A percentile compares a stretch with the other conserved stretches of the same genome.
phyloP scores from a whole-genome alignment of 2,888 invertebrate genomes.

The Gryllus longicercus region DNA sequence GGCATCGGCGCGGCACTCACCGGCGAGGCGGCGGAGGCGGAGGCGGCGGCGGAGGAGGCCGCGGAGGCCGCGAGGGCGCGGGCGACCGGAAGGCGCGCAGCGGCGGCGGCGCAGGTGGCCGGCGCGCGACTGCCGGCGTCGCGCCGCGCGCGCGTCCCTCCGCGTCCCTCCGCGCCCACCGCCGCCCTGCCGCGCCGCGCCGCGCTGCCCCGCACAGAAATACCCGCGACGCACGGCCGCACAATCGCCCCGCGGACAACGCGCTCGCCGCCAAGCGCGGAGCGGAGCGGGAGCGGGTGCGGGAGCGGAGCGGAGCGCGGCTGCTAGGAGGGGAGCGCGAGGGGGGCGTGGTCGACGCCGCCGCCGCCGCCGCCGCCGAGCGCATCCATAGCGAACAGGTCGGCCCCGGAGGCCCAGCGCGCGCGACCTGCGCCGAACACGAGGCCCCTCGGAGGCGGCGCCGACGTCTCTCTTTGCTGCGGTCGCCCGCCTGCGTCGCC shows the following conservation, averaged over 20 bases:
- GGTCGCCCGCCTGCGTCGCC: too few relatives aligned
- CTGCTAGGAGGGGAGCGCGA: not conserved
- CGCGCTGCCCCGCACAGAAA: too few relatives aligned
- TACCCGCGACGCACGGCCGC: not conserved
- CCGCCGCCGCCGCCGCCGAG: not conserved
- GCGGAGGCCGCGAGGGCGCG: not conserved
- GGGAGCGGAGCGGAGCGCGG: not conserved
- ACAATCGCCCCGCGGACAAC: slow-evolving; percentile 10
- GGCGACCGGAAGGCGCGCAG: not conserved
- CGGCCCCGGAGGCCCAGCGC: too few relatives aligned
- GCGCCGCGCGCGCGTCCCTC: too few relatives aligned
- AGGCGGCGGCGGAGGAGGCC: not conserved
- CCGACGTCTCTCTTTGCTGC: too few relatives aligned
- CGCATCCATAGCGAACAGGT: not conserved
- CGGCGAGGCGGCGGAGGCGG: not conserved
- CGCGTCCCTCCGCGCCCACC: too few relatives aligned
- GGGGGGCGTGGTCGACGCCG: not conserved
- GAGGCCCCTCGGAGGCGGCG: too few relatives aligned
- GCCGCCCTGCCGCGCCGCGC: too few relatives aligned
- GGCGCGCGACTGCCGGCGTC: not conserved
- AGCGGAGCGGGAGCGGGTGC: not conserved
- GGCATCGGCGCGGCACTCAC: not conserved
- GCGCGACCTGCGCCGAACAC: too few relatives aligned
- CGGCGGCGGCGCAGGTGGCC: slow-evolving; percentile 2
- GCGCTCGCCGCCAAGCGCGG: not conserved